Conservation (phyloP, 1,140 invertebrate genomes). For the Heterodera schachtii region DNA sequence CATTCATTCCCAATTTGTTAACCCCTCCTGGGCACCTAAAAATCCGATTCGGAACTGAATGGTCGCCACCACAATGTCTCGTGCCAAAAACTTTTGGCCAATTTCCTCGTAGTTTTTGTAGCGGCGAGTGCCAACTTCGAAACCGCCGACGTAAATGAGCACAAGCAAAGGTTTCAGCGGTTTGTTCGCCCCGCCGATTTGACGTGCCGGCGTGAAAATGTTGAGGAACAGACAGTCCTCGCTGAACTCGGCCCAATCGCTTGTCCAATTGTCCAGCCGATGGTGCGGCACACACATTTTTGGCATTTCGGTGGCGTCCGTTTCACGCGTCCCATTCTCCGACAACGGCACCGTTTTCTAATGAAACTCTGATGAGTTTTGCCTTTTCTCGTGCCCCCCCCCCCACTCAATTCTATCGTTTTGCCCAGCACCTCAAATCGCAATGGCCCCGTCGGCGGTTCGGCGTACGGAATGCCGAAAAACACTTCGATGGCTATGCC, state of each 20-base stretch:
- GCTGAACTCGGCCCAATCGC: constrained; percentile 27
- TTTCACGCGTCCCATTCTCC: not conserved
- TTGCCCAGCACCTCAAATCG: constrained; percentile 35
- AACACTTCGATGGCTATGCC: constrained; percentile 9
- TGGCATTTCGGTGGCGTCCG: constrained; percentile 17
- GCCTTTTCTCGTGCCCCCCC: not conserved
- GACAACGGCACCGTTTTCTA: constrained; percentile 25
- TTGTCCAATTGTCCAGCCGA: constrained; percentile 24
- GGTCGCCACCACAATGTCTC: constrained; percentile 39
- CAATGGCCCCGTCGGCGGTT: constrained; percentile 38
- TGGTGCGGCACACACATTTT: constrained; percentile 29
- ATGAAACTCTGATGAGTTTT: not conserved
- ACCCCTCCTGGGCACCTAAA: constrained; percentile 7
- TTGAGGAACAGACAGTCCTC: constrained; percentile 48
- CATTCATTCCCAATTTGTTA: not conserved
- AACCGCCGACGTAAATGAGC: constrained; percentile 51
- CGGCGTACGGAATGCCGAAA: constrained; percentile 41
- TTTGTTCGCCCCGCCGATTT: no score
- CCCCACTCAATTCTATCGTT: not conserved
- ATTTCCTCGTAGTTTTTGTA: constrained; percentile 18
- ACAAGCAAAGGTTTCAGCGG: constrained; percentile 52
- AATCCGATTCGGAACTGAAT: constrained; percentile 44
- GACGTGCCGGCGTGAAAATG: constrained; percentile 26
- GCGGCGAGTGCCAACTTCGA: constrained; percentile 16
- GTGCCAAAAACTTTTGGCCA: constrained; percentile 18